Evolutionary conservation across 2,888 invertebrate species (phyloP).

Genomic region (Dendrolimus pini): DNA sequence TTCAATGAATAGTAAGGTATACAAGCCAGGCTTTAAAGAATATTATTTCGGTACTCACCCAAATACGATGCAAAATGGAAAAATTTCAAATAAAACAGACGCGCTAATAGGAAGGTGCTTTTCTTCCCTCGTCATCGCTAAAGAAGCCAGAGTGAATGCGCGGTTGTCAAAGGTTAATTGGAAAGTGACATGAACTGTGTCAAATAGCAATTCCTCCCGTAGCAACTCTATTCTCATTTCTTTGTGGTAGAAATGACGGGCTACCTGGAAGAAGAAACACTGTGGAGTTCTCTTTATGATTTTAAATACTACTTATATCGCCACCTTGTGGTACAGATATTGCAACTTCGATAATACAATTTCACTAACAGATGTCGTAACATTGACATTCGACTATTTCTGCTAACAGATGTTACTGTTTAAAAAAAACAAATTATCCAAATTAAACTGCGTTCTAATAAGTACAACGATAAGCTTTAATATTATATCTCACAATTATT

Average conservation of each 20-base stretch:
- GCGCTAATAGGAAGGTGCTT: conserved; percentile 93
- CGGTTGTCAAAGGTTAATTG: conserved; percentile 96
- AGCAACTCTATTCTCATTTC: conserved; percentile 94
- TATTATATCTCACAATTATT: too few relatives aligned
- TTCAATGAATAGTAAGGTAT: too few relatives aligned
- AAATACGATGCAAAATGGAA: conserved; percentile 98
- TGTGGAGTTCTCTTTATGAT: neutral
- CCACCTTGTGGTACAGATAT: conserved; percentile 5
- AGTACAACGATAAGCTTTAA: too few relatives aligned
- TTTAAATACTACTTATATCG: conserved; percentile 1
- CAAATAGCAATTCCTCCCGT: conserved; percentile 90
- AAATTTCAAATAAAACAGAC: conserved; percentile 95
- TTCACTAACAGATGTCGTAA: too few relatives aligned
- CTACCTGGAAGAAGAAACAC: conserved; percentile 77
- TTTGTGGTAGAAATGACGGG: conserved; percentile 95
- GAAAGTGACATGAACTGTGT: conserved; percentile 95
- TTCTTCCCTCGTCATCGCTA: conserved; percentile 91
- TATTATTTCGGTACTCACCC: conserved; percentile 75
- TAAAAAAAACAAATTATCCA: too few relatives aligned
- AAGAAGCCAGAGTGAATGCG: conserved; percentile 89
- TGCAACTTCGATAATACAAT: neutral
- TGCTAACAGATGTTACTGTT: too few relatives aligned
- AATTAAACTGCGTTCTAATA: too few relatives aligned
- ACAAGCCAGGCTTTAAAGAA: neutral
- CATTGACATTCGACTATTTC: too few relatives aligned